phyloP scores from a whole-genome alignment of 2,888 invertebrate genomes.

The Acanthosoma haemorrhoidale region DNA sequence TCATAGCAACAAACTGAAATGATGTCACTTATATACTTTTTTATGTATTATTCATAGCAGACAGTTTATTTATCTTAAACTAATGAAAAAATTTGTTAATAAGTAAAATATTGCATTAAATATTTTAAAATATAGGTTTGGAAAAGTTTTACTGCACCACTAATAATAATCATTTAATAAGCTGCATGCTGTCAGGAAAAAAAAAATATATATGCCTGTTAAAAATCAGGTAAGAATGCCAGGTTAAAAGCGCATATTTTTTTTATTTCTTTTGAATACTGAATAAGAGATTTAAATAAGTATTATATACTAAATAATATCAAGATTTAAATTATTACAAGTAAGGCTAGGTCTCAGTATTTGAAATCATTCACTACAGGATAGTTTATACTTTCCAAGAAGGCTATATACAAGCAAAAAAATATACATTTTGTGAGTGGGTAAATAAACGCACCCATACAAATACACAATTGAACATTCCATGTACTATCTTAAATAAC shows the following conservation, averaged over 20 bases:
- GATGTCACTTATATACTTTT: no score
- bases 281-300: background rate
- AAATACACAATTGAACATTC: background rate
- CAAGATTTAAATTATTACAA: slow-evolving; percentile 2
- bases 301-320: slow-evolving; percentile 11
- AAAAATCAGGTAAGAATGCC: background rate
- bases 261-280: background rate
- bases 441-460: slow-evolving; percentile 1
- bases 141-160: no score
- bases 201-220: background rate
- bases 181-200: no score
- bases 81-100: no score
- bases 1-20: no score
- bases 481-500: background rate
- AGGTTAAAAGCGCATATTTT: background rate
- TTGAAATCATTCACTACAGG: background rate
- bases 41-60: no score
- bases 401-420: background rate
- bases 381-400: background rate
- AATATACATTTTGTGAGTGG: background rate
- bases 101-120: no score
- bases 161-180: no score
- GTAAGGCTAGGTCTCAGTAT: background rate
- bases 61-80: no score
- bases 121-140: no score